Evolutionary conservation across 2,888 invertebrate species (phyloP), one percentile per base, ranked within the genome.

Genomic region (Mesorhabditis sp.): DNA sequence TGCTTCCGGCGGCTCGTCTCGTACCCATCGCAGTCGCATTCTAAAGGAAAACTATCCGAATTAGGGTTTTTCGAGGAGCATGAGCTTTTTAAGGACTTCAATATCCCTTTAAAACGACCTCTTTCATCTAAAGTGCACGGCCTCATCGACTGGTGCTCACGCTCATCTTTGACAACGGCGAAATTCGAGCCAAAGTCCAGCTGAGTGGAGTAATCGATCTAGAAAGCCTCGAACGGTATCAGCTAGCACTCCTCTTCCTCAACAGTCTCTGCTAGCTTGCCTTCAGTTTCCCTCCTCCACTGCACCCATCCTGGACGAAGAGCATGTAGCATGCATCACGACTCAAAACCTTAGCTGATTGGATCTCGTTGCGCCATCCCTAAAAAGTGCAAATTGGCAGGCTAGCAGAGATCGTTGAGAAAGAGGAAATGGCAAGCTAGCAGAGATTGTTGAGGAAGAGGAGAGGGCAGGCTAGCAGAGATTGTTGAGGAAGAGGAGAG

Each of bases 291-390:
- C 58, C 58, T n/a, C 10, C 10, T 13, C 58, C 58, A 50, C n/a
- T n/a, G 58, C 58, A 50, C 7, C n/a, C 58, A 50, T 50, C 58
- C 10, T 50, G 58, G 10, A 50, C 58, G 2, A 50, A 50, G 7
- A 50, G 58, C 58, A 50, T 50, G n/a, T 50, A 50, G n/a, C 58
- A 50, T 50, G 58, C n/a, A 10, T 50, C 58, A 1, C 58, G 58
- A 50, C 58, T 50, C 58, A n/a, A 13, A 1, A 50, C 58, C n/a
- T 50, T 50, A 2, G 58, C 58, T n/a, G 58, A 50, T 13, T 13
- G 10, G n/a, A 50, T 50, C 58, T 50, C 58, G 58, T 50, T 50
- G 7, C 58, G 58, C 58, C 58, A 50, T 50, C 58, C 58, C 58
- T 50, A n/a, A 50, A 50, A 50, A 50, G n/a, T 50, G 7, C 58